These are phyloP conservation scores for Mesocentrotus franciscanus DNA, from an alignment of 53 echinoderm and acorn worm species.

Conservation along the genomic window DNA sequence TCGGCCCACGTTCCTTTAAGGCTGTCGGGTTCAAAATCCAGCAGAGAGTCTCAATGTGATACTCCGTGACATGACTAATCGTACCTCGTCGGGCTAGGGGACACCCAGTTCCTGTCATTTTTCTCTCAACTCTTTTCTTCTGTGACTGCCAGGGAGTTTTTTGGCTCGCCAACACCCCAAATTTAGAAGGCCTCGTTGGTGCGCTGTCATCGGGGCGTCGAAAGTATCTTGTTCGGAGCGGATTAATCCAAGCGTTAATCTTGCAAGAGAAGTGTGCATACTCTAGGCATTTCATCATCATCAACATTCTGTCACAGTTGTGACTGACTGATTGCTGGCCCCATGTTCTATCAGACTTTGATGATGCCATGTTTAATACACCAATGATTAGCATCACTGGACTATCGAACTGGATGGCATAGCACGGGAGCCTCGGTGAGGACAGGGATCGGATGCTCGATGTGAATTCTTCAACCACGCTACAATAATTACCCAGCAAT, in stretches of 20 bases:
- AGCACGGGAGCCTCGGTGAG: neutral
- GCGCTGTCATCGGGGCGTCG: conserved; percentile 39
- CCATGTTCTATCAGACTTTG: neutral
- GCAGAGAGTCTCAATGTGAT: neutral
- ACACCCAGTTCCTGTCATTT: conserved; percentile 51
- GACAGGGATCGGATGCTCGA: neutral
- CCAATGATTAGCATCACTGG: conserved; percentile 3
- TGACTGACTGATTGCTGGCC: neutral
- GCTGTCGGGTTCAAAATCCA: conserved; percentile 32
- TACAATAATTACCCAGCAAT: conserved; percentile 49
- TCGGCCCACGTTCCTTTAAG: conserved; percentile 18
- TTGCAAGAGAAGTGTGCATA: neutral
- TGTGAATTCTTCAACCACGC: conserved; percentile 39
- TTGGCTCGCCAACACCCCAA: conserved; percentile 49
- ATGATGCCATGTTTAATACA: conserved; percentile 9
- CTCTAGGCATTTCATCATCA: neutral
- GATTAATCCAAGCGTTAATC: conserved; percentile 48
- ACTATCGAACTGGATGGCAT: conserved; percentile 7
- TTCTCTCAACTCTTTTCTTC: neutral
- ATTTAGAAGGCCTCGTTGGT: conserved; percentile 33
- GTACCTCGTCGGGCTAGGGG: neutral
- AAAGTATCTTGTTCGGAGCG: neutral
- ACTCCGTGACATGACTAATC: conserved; percentile 38
- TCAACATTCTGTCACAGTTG: neutral
- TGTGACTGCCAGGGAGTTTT: conserved; percentile 38